Conservation (phyloP, 2,797 vertebrate genomes). For the Cynopterus sphinx region DNA sequence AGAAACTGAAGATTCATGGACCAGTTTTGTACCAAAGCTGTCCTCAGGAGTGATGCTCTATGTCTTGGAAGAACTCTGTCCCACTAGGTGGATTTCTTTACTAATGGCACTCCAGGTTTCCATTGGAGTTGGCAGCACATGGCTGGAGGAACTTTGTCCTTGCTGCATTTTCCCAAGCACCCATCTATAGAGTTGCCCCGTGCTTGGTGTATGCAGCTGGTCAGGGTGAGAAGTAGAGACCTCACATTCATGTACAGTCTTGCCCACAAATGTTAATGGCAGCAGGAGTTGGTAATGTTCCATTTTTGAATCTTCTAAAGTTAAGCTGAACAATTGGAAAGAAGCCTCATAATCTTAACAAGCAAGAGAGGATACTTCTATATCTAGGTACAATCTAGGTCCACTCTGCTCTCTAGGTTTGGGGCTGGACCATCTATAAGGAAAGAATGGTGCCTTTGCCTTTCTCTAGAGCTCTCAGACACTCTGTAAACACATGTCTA, state of each 20-base stretch:
- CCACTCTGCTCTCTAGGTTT: not conserved
- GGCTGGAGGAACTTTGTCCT: not conserved
- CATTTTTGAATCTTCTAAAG: not conserved
- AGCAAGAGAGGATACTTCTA: not conserved
- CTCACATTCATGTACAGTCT: not conserved
- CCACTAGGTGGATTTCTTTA: not conserved
- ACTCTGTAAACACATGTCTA: not conserved
- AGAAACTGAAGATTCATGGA: not conserved
- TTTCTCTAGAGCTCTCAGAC: not conserved
- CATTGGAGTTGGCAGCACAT: not conserved
- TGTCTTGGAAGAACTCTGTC: not conserved
- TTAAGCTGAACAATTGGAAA: not conserved
- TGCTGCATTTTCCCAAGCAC: not conserved
- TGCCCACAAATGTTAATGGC: not conserved
- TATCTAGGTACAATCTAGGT: not conserved
- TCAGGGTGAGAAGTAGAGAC: not conserved
- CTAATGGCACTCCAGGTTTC: not conserved
- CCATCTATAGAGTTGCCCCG: fast-evolving
- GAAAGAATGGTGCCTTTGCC: not conserved
- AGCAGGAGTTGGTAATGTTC: not conserved
- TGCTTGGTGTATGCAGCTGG: too few species aligned
- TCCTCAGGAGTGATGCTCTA: not conserved
- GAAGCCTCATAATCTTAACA: not conserved
- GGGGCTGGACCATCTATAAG: not conserved
- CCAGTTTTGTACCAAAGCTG: not conserved